These are phyloP conservation scores for Emesis furor DNA, from an alignment of 2,888 invertebrate genomes.

Conservation along the genomic window DNA sequence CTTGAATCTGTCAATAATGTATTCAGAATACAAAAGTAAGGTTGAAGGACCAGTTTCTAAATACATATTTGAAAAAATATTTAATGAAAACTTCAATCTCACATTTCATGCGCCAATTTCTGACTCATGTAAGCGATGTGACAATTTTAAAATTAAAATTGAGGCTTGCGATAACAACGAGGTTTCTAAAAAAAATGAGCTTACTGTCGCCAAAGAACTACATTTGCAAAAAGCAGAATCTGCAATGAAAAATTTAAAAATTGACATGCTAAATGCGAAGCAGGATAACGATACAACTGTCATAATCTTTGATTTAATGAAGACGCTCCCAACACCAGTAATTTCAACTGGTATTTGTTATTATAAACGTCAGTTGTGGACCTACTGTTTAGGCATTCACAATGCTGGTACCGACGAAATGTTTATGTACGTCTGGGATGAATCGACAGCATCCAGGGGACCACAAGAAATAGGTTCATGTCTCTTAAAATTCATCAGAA, in stretches of 20 bases:
- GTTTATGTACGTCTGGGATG: constrained; percentile 71
- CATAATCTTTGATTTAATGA: constrained; percentile 69
- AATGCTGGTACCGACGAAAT: constrained; percentile 55
- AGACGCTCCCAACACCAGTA: constrained; percentile 67
- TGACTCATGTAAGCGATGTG: constrained; percentile 56
- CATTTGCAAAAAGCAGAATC: constrained; percentile 45
- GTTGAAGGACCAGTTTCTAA: constrained; percentile 38
- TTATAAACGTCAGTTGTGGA: constrained; percentile 69
- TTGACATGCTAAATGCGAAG: constrained; percentile 47
- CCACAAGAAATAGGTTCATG: constrained; percentile 72
- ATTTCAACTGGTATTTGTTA: constrained; percentile 71
- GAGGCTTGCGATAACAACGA: constrained; percentile 37
- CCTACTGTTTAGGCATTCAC: constrained; percentile 41
- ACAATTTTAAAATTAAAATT: constrained; percentile 48
- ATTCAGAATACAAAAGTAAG: constrained; percentile 27
- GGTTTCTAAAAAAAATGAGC: constrained; percentile 36
- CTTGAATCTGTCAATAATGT: constrained; percentile 24
- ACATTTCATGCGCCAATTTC: constrained; percentile 51
- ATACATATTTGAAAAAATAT: constrained; percentile 50
- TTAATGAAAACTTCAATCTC: constrained; percentile 52
- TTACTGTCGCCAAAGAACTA: constrained; percentile 31
- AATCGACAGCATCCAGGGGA: constrained; percentile 74
- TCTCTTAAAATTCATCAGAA: constrained; percentile 66
- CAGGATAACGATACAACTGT: constrained; percentile 57
- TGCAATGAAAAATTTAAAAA: constrained; percentile 58